Conservation (phyloP, 1,140 invertebrate genomes). For the Cardiocondyla obscurior region DNA sequence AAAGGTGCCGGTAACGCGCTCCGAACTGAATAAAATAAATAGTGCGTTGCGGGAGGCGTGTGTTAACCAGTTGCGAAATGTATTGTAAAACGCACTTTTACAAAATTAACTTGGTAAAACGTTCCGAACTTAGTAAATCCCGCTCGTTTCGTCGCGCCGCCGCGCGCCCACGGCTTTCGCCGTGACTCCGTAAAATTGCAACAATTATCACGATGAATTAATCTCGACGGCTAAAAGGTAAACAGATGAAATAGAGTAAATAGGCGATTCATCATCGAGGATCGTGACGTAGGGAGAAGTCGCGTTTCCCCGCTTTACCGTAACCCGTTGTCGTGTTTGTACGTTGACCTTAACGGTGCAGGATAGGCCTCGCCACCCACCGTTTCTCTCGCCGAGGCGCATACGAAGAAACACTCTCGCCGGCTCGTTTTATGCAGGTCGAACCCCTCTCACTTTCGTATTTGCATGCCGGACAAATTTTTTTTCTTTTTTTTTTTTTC, state of each 20-base stretch:
- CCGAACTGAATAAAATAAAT: neutral
- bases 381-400: conserved; percentile 63
- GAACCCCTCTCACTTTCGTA: conserved; percentile 80
- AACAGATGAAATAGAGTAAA: neutral
- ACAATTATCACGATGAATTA: neutral
- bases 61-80: neutral
- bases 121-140: neutral
- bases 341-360: conserved; percentile 80
- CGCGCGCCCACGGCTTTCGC: too few relatives aligned
- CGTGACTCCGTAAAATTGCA: too few relatives aligned
- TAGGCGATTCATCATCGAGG: neutral
- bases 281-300: conserved; percentile 5
- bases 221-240: neutral
- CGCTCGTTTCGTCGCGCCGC: neutral
- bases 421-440: conserved; percentile 68
- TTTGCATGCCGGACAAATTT: conserved; percentile 73
- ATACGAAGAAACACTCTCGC: conserved; percentile 74
- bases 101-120: neutral
- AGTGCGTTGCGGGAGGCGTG: neutral
- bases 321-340: conserved; percentile 62
- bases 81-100: neutral
- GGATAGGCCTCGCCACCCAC: conserved; percentile 76
- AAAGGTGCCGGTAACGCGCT: neutral
- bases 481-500: too few relatives aligned
- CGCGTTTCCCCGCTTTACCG: neutral